These are phyloP conservation scores for Charina bottae DNA, from an alignment of 2,113 vertebrate genomes.

Conservation along the genomic window DNA sequence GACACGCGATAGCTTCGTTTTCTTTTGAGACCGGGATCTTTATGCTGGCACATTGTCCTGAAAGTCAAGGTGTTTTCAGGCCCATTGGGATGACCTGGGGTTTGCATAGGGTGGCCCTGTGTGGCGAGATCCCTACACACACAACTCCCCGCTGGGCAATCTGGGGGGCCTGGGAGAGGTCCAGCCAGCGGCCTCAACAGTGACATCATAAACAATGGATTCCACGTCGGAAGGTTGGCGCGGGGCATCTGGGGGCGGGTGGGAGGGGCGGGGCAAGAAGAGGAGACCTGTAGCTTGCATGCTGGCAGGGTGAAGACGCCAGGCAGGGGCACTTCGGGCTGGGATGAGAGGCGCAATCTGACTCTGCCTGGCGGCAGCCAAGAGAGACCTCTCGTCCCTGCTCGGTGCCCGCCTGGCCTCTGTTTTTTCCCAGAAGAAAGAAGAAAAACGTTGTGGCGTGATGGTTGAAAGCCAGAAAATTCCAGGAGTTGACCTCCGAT, in stretches of 20 bases:
- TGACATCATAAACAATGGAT: slow-evolving; percentile 16
- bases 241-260: background rate
- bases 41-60: background rate
- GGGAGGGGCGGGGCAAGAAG: background rate
- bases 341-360: background rate
- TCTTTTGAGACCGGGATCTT: background rate
- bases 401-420: background rate
- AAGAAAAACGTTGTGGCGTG: background rate
- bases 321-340: background rate
- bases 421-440: background rate
- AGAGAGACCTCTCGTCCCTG: background rate
- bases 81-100: background rate
- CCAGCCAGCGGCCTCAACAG: background rate
- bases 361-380: background rate
- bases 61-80: too few species aligned
- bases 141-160: background rate
- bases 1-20: background rate
- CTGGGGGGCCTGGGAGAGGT: background rate
- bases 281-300: background rate
- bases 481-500: slow-evolving; percentile 20
- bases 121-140: background rate
- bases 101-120: background rate
- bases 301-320: background rate
- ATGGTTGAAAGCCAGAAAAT: slow-evolving; percentile 66
- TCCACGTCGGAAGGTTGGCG: background rate